Evolutionary conservation across 2,113 vertebrate species (phyloP), one percentile per base, ranked within the genome.

Genomic region (Artemisiospiza belli): DNA sequence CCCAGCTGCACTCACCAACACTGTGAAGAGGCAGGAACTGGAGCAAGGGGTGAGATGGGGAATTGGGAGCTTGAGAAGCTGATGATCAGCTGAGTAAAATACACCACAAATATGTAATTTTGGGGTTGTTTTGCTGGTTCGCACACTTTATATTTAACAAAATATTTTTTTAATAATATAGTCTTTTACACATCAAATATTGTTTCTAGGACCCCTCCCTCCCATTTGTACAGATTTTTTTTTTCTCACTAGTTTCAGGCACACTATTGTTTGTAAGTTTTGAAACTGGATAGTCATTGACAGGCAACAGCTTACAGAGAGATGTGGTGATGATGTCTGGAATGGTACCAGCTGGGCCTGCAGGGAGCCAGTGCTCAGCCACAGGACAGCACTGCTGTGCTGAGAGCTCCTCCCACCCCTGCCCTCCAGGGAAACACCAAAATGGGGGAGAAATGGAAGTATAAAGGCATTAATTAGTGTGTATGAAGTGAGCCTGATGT

Each of bases 141-240:
- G 98, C 98, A 98, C 98, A 98, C 97, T 98, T 98, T 99, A 98
- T 99, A 98, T 99, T 99, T 99, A 99, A 99, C 99, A 99, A 99
- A 99, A 99, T 99, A 99, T 95, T 98, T 98, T 98, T 98, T 98
- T 99, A 99, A 99, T 98, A 98, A 98, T 98, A 98, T 98, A 98
- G 94, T 98, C 78, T 98, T 97, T 98, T 97, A 98, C 97, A 98
- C 98, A 98, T 98, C 97, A 98, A 98, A 98, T 98, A 98, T 97
- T 97, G 93, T 98, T 97, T 96, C 92, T 98, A 98, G 97, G 97
- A 96, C 83, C 94, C 76, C 83, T 89, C 94, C 84, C 81, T 44
- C 54, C 44, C 13, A 43, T 97, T 98, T 97, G 95, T 98, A 98
- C 98, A 99, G 98, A 97, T 95, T 69, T 58, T 93, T 86, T 84